Base-by-base conservation (phyloP, 2,113 vertebrate genomes). In the Hippocampus mohnikei region DNA sequence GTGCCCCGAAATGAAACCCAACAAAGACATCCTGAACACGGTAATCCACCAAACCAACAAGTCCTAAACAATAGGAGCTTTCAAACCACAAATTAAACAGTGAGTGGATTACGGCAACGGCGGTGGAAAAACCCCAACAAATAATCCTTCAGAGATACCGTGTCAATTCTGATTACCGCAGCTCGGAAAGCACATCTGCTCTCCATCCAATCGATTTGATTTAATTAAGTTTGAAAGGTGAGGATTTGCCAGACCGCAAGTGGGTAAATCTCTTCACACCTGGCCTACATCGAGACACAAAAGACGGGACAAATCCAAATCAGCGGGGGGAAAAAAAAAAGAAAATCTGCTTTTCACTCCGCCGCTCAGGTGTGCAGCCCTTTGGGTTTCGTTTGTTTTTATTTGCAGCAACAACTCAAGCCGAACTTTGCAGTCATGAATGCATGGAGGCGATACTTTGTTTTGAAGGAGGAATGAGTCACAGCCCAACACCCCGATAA, bases 191-290 rank as follows among this genome's bases (percentile, higher is more conserved):
- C 60, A 71, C 80, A 80, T 74, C 87, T 86, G 81, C 68, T 82
- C 72, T 13, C 55, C 60, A 82, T 70, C 79, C 74, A 80, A 66
- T 83, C 71, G 69, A 81, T 86, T 82, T 70, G 21, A 66, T 88
- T 74, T 70, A 81, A 85, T 88, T 80, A 85, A 67, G 70, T 84
- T 67, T 83, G 75, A 79, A 79, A 85, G 75, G 77, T 74, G 78
- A 77, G 70, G 68, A 69, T 74, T 66, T 73, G 78, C 68, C 21
- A 10, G 11, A 23, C 70, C 67, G 42, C 44, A 53, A 12, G 69
- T 61, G 50, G 81, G 69, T 74, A 70, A 83, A 81, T 53, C 82
- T 74, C 56, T 21, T 53, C 62, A 72, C 78, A 66, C 67, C 78
- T 79, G 75, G 56, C 63, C 68, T 37, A 66, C 70, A 79, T 80